Base-by-base conservation (phyloP, 2,797 vertebrate species). In the Antennarius maculatus region DNA sequence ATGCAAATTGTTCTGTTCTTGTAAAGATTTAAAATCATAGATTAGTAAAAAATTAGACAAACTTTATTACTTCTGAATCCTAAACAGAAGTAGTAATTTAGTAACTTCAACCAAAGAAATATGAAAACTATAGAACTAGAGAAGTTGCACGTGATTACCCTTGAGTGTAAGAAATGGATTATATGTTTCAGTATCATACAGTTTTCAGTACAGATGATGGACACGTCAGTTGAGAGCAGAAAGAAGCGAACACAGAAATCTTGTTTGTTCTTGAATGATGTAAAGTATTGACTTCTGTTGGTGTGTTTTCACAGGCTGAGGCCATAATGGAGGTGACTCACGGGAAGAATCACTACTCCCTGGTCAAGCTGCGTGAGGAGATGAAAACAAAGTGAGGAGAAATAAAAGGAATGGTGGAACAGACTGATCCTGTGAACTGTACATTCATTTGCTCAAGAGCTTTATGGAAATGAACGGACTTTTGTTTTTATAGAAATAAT, bases 321-420 rank as follows among this genome's bases (percentile, higher is more conserved):
- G 92, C 92, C 55, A 97, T 98, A 86, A 99, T 99, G 96, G 95
- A 98, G 87, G 93, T 99, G 59, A 94, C 94, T 69, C 95, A 98
- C 12, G 98, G 97, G 69, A 96, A 96, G 78, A 95, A 98, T 82
- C 97, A 99, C 80, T 82, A 87, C 13, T 98, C 97, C 82, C 71
- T 98, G 79, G 89, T 83, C 27, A 96, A 97, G 86, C 88, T 99
- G 81, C 92, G 86, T 72, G 94, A 95, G 76, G 95, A 96, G 82
- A 94, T 98, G 7, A 77, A 90, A 52, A 89, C 86, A 75, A 95
- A 94, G 79, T 91, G 69, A 89, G 70, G 58, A 79, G 28, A 43
- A 31, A 51, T 29, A 14, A 45, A 18, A 51, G 15, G 66, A 37
- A 62, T 13, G 2, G 54, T 1, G 6, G 0, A 4, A 54, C 10